phyloP scores from a whole-genome alignment of 2,797 vertebrate genomes.

The Caiman crocodilus region DNA sequence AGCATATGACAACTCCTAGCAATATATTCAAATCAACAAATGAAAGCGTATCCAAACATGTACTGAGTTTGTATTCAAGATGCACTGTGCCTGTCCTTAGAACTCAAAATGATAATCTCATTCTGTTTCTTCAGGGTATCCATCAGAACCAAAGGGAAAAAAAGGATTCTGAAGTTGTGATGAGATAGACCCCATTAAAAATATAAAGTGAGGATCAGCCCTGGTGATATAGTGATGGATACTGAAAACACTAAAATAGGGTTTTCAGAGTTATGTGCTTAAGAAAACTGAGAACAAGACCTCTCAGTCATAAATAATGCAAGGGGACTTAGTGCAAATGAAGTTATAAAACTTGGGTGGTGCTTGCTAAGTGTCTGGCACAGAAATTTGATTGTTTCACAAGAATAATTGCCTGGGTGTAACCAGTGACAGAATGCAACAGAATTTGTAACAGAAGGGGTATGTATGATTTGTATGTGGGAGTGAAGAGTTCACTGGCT shows the following conservation, averaged over 20 bases:
- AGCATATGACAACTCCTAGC: accelerated
- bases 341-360: neutral
- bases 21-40: neutral
- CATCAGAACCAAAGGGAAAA: neutral
- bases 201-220: neutral
- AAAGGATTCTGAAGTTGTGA: neutral
- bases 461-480: too few relatives aligned
- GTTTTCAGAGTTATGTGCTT: neutral
- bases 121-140: neutral
- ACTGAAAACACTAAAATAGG: neutral
- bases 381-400: neutral
- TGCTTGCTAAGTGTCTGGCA: neutral
- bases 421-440: neutral
- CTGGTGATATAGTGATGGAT: neutral
- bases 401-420: accelerated
- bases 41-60: neutral
- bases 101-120: neutral
- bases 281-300: neutral
- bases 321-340: neutral
- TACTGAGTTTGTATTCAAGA: neutral
- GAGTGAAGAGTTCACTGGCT: too few relatives aligned
- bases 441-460: neutral
- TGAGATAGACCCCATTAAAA: neutral
- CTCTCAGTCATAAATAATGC: neutral
- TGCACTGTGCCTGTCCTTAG: neutral